Evolutionary conservation across 2,888 invertebrate genomes (phyloP).

Genomic region (Drosophila crucigera): DNA sequence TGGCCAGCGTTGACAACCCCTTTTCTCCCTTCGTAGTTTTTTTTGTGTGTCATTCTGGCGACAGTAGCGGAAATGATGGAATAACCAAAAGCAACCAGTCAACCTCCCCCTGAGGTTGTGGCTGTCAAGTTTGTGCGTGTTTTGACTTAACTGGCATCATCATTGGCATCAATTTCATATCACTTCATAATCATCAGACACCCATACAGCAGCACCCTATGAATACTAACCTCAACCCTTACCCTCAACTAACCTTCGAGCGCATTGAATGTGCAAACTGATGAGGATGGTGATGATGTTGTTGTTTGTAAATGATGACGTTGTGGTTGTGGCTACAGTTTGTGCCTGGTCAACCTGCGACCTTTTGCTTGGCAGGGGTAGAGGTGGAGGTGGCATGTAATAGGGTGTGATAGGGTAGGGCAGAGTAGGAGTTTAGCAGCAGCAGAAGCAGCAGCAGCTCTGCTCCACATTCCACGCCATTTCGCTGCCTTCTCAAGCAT

Average conservation of each 20-base stretch:
- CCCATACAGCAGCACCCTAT: constrained; percentile 53
- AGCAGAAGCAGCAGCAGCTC: constrained; percentile 2
- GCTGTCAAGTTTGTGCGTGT: constrained; percentile 66
- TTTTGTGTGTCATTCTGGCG: constrained; percentile 4
- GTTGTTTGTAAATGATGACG: constrained; percentile 26
- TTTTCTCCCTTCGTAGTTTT: constrained; percentile 34
- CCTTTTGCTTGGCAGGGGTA: constrained; percentile 18
- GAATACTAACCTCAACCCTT: background rate
- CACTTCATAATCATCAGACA: constrained; percentile 76
- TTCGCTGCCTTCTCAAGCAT: constrained; percentile 79
- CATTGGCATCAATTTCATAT: constrained; percentile 81
- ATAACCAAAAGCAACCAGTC: constrained; percentile 25
- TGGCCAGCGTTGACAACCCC: constrained; percentile 52
- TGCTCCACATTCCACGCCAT: constrained; percentile 72
- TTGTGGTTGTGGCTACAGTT: constrained; percentile 27
- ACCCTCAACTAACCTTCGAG: constrained; percentile 5
- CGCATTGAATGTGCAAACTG: constrained; percentile 28
- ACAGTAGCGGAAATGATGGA: constrained; percentile 65
- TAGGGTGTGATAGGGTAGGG: background rate
- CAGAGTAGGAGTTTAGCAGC: background rate
- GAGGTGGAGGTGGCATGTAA: background rate
- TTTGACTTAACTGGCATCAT: constrained; percentile 73
- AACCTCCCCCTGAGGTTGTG: background rate
- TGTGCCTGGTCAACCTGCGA: constrained; percentile 52
- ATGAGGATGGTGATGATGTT: constrained; percentile 23